Conservation (phyloP, 1,140 invertebrate species). For the Penaeus chinensis region DNA sequence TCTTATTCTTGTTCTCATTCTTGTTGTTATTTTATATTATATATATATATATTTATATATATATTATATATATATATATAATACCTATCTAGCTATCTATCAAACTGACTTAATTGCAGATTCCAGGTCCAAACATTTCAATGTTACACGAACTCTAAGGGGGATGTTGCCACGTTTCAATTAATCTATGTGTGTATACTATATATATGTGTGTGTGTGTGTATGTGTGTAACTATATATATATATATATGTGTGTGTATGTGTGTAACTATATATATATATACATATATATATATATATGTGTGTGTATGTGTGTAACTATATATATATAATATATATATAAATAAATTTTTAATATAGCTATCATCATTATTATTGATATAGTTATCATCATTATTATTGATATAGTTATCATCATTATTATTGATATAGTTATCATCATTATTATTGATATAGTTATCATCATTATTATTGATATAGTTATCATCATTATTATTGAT, state of each 20-base stretch:
- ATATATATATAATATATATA: no score
- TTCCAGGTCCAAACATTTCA: no score
- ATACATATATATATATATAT: constrained; percentile 20
- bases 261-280: constrained; percentile 3
- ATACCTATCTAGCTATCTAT: neutral
- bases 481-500: no score
- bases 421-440: no score
- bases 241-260: neutral
- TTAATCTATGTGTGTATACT: neutral
- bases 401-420: no score
- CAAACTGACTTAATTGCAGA: no score
- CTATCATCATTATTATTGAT: no score
- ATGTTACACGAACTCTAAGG: neutral
- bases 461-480: no score
- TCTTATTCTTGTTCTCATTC: neutral
- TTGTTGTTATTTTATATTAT: neutral
- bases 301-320: no score
- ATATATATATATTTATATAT: neutral
- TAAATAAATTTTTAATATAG: neutral
- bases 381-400: no score
- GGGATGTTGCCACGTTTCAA: neutral
- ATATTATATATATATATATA: neutral
- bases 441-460: no score
- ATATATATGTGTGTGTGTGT: neutral
- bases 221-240: neutral